Evolutionary conservation across 2,113 vertebrate genomes (phyloP).

Genomic region (Ailurus styani): DNA sequence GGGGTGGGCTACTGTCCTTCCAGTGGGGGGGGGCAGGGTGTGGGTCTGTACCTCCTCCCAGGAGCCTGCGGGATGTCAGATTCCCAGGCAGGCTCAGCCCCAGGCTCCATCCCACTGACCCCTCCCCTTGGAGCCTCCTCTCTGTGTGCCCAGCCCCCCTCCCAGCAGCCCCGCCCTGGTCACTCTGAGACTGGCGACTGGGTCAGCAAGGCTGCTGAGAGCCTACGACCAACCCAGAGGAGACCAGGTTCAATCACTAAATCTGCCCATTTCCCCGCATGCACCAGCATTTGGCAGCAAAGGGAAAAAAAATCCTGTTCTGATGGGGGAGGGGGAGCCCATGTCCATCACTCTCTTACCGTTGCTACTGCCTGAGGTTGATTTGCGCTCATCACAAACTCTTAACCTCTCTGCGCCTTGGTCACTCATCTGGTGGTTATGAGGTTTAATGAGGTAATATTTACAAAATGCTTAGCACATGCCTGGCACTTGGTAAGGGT

Average conservation of each 20-base stretch:
- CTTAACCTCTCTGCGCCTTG: neutral
- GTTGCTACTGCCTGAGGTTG: neutral
- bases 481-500: neutral
- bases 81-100: neutral
- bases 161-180: neutral
- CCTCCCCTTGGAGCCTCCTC: neutral
- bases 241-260: neutral
- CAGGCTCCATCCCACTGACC: rapidly evolving
- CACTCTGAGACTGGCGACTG: neutral
- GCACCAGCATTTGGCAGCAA: neutral
- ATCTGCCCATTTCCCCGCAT: neutral
- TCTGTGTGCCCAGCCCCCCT: neutral
- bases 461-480: neutral
- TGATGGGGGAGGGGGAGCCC: neutral
- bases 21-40: neutral
- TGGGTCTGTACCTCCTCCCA: neutral
- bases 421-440: neutral
- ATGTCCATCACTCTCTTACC: neutral
- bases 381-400: neutral
- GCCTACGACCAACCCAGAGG: neutral
- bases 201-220: neutral
- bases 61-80: neutral
- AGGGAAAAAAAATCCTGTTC: neutral
- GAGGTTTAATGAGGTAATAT: neutral
- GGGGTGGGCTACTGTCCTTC: neutral